phyloP scores from a whole-genome alignment of 2,797 vertebrate genomes.

The Acomys russatus region DNA sequence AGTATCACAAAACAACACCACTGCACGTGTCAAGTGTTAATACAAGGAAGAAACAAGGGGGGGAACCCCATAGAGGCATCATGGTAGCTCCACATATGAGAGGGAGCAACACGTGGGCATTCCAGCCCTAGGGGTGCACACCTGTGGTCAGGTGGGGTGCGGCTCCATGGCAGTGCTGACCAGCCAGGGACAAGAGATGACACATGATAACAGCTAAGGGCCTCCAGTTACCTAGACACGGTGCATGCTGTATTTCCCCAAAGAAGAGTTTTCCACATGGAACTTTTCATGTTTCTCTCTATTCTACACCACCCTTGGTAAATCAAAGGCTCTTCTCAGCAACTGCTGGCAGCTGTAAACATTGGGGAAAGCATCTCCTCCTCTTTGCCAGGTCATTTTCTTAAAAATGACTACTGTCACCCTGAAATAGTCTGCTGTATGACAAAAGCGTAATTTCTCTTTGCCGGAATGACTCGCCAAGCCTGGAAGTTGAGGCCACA shows the following conservation, averaged over 20 bases:
- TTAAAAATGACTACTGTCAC: not conserved
- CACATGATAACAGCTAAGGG: not conserved
- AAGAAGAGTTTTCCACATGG: not conserved
- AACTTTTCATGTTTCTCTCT: not conserved
- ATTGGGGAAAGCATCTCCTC: not conserved
- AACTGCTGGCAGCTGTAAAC: no score
- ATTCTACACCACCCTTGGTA: not conserved
- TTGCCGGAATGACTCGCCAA: not conserved
- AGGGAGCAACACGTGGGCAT: accelerated
- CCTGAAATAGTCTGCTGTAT: no score
- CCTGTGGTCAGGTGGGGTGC: accelerated
- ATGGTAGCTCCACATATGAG: not conserved
- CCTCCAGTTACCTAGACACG: not conserved
- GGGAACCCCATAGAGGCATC: accelerated
- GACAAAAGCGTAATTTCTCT: not conserved
- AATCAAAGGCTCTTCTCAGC: not conserved
- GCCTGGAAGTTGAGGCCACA: accelerated
- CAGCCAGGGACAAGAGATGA: not conserved
- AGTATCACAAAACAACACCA: not conserved
- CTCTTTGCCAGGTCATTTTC: no score
- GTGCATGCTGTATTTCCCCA: not conserved
- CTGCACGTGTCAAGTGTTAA: accelerated
- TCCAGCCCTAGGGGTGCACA: accelerated
- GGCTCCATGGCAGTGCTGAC: not conserved
- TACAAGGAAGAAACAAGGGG: no score